These are phyloP conservation scores for Bradypodion ventrale DNA, from an alignment of 2,797 vertebrate genomes.

Conservation along the genomic window DNA sequence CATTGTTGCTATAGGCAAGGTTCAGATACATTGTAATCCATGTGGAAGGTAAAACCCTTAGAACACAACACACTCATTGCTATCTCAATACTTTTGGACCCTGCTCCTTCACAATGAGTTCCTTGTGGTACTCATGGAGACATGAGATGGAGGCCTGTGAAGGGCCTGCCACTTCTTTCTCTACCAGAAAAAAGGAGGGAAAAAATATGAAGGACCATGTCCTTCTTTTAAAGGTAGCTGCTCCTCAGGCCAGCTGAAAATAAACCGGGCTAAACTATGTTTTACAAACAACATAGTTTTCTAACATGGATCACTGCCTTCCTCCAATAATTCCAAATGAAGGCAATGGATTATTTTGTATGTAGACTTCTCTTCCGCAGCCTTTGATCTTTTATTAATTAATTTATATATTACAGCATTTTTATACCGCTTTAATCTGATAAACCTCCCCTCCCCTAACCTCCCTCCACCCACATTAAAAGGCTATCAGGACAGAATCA, in stretches of 20 bases:
- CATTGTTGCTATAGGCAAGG: no score
- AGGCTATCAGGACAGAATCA: no score
- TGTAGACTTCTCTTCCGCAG: not conserved
- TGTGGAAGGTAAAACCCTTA: no score
- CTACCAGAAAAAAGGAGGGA: no score
- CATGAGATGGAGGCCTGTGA: not conserved
- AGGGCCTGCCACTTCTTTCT: not conserved
- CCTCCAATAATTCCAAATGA: not conserved
- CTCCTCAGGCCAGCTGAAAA: not conserved
- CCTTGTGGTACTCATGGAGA: not conserved
- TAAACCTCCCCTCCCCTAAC: no score
- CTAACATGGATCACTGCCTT: no score
- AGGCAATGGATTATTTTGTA: not conserved
- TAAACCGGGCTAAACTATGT: not conserved
- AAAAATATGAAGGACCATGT: no score
- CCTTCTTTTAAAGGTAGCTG: not conserved
- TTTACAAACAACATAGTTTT: no score
- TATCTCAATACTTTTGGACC: not conserved
- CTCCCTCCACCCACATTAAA: no score
- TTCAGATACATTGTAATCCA: no score
- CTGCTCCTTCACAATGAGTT: not conserved
- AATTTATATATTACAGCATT: no score
- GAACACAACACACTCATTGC: not conserved
- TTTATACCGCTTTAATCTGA: no score
- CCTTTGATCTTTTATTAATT: not conserved